phyloP scores from a whole-genome alignment of 2,797 vertebrate genomes.

The Falco naumanni region DNA sequence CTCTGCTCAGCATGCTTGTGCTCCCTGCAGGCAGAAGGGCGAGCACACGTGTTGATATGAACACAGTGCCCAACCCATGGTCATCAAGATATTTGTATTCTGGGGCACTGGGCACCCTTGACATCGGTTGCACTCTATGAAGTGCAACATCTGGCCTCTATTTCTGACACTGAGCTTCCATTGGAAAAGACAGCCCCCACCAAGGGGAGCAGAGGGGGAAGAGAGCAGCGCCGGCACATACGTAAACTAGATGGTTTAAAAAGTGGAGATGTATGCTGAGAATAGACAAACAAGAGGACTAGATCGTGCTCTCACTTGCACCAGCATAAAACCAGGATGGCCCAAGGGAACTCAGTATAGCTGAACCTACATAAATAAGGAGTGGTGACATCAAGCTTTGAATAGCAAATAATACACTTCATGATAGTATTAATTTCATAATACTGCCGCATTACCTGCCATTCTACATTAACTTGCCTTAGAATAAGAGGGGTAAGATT shows the following conservation, averaged over 20 bases:
- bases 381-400: conserved; percentile 11
- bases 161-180: not conserved
- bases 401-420: conserved; percentile 5
- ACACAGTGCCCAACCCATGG: not conserved
- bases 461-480: not conserved
- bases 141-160: not conserved
- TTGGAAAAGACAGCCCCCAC: not conserved
- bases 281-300: not conserved
- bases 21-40: not conserved
- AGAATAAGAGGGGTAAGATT: not conserved
- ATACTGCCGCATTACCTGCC: not conserved
- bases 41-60: not conserved
- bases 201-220: not conserved
- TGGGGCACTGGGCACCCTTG: not conserved
- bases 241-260: not conserved
- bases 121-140: not conserved
- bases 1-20: not conserved
- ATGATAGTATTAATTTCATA: not conserved
- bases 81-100: not conserved
- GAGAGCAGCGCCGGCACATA: not conserved
- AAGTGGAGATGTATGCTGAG: not conserved
- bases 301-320: not conserved
- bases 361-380: not conserved
- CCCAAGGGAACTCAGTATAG: not conserved
- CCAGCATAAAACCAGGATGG: not conserved